phyloP scores from a whole-genome alignment of 53 echinoderm and acorn worm species.

The Arbacia lixula region DNA sequence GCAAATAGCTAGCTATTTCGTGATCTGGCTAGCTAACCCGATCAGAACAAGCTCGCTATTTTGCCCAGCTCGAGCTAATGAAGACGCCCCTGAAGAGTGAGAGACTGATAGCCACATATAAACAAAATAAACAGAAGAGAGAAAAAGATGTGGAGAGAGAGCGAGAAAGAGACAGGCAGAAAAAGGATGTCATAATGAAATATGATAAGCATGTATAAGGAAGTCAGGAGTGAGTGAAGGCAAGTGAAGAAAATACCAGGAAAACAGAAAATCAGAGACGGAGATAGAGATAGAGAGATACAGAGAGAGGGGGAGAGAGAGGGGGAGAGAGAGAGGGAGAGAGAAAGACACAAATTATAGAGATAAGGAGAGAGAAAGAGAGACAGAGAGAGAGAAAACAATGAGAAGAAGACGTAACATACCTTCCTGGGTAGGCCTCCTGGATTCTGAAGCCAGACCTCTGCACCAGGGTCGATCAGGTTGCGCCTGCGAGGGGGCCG shows the following conservation, averaged over 20 bases:
- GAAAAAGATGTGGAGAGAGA: background rate
- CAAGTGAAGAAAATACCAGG: background rate
- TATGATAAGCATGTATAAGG: no score
- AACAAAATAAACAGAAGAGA: no score
- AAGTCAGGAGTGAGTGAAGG: background rate
- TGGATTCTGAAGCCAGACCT: constrained; percentile 92
- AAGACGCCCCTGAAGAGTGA: no score
- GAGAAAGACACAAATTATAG: background rate
- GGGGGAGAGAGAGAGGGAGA: background rate
- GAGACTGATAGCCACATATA: no score
- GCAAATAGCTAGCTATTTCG: no score
- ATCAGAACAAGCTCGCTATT: no score
- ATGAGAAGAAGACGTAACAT: background rate
- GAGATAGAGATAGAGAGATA: background rate
- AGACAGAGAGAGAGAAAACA: background rate
- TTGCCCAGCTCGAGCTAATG: no score
- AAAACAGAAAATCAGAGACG: background rate
- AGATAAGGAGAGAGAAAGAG: background rate
- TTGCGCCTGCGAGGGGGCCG: constrained; percentile 42
- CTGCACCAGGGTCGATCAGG: constrained; percentile 54
- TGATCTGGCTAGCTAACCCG: no score
- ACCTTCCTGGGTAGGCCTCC: constrained; percentile 86
- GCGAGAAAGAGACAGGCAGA: background rate
- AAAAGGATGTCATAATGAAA: no score
- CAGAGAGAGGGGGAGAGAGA: background rate